phyloP scores from a whole-genome alignment of 2,888 invertebrate species.

The Tromatobia lineatoria region DNA sequence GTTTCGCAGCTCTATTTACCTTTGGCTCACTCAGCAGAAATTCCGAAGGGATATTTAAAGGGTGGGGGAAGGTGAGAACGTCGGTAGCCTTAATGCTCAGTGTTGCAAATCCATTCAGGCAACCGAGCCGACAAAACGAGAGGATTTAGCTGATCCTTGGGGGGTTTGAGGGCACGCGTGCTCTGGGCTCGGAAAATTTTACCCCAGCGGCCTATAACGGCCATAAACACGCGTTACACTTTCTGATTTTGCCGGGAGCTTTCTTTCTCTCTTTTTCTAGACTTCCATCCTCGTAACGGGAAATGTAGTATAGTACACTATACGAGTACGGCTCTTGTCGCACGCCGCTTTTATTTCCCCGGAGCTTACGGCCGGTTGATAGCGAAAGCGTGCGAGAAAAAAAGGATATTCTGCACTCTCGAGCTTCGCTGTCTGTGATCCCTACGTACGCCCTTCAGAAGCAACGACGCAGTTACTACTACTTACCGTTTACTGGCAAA shows the following conservation, averaged over 20 bases:
- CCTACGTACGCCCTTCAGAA: background rate
- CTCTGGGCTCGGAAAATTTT: slow-evolving; percentile 11
- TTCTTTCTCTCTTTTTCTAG: slow-evolving; percentile 10
- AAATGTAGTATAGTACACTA: slow-evolving; percentile 21
- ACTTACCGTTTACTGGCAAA: slow-evolving; percentile 58
- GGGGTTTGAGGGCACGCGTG: slow-evolving; percentile 11
- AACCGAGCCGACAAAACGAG: slow-evolving; percentile 13
- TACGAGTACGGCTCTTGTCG: slow-evolving; percentile 22
- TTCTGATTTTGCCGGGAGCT: slow-evolving; percentile 19
- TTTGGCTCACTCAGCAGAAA: too few species aligned
- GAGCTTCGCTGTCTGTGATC: background rate
- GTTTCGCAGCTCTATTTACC: too few species aligned
- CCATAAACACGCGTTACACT: slow-evolving; percentile 61
- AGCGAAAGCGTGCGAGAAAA: slow-evolving; percentile 25
- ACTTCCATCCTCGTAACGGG: background rate
- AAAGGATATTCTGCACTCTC: background rate
- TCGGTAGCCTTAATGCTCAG: background rate
- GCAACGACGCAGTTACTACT: slow-evolving; percentile 57
- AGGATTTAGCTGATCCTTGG: slow-evolving; percentile 26
- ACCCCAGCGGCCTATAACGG: slow-evolving; percentile 33
- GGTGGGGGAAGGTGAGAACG: too few species aligned
- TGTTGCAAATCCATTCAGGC: slow-evolving; percentile 21
- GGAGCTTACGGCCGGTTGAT: slow-evolving; percentile 38
- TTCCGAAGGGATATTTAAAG: background rate
- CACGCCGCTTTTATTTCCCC: slow-evolving; percentile 55